These are phyloP conservation scores for Aphidoletes aphidimyza DNA, from an alignment of 2,888 invertebrate species.

Conservation along the genomic window DNA sequence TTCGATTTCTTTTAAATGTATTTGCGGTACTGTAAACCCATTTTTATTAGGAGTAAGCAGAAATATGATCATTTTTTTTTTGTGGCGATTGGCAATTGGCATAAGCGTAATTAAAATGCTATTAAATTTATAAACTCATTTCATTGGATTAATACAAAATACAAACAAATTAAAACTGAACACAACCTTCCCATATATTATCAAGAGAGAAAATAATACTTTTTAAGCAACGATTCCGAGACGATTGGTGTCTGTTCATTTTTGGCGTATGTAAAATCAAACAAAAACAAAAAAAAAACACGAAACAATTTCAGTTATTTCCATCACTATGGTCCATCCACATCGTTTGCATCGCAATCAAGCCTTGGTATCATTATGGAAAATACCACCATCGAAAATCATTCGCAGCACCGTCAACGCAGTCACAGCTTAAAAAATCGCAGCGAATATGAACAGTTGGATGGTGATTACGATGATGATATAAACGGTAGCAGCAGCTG, in stretches of 20 bases:
- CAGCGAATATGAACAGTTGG: slow-evolving; percentile 55
- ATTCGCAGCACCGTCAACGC: not conserved
- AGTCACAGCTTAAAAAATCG: not conserved
- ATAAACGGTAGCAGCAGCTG: slow-evolving; percentile 32
- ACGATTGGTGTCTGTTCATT: not conserved
- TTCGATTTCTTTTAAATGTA: no score
- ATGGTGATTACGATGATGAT: slow-evolving; percentile 53
- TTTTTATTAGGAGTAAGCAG: not conserved
- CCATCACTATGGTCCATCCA: slow-evolving; percentile 56
- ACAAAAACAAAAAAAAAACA: no score
- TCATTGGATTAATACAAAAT: not conserved
- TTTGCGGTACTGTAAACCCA: not conserved
- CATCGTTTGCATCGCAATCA: slow-evolving; percentile 58
- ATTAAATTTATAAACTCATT: not conserved
- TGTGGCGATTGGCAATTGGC: slow-evolving; percentile 12
- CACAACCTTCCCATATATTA: no score
- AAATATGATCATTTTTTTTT: slow-evolving; percentile 12
- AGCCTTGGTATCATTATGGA: slow-evolving; percentile 56
- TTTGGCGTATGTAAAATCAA: no score
- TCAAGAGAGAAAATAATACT: no score
- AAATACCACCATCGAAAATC: slow-evolving; percentile 15
- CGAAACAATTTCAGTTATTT: slow-evolving; percentile 56
- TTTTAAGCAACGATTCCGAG: not conserved
- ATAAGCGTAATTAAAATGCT: not conserved
- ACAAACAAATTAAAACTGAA: no score